Conservation (phyloP, 2,888 invertebrate genomes). For the Rotaria sp. region DNA sequence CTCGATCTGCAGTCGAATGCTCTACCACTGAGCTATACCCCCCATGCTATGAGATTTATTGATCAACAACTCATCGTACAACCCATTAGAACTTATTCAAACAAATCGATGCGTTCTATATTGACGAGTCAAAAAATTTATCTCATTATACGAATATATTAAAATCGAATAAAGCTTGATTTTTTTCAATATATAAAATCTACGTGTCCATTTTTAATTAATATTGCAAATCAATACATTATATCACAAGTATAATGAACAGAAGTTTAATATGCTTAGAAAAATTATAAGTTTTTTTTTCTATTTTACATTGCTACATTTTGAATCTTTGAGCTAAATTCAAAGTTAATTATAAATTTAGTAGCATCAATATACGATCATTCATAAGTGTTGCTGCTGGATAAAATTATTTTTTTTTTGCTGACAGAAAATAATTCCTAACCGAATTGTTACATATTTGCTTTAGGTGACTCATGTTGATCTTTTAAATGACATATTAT, state of each 20-base stretch:
- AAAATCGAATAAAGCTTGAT: not conserved
- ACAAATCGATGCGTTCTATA: not conserved
- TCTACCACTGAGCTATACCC: conserved; percentile 19
- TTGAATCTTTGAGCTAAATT: no score
- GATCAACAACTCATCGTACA: not conserved
- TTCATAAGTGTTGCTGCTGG: no score
- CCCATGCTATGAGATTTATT: not conserved
- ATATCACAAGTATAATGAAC: not conserved
- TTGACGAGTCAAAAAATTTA: not conserved
- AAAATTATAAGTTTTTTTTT: not conserved
- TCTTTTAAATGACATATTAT: no score
- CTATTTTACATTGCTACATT: not conserved
- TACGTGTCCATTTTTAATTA: not conserved
- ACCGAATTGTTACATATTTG: no score
- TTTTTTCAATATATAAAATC: not conserved
- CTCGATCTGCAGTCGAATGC: conserved; percentile 24
- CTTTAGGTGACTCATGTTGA: no score
- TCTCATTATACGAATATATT: not conserved
- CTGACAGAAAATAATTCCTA: no score
- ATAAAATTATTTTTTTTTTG: no score
- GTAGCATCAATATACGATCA: no score
- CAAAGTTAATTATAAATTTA: no score
- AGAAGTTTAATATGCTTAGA: no score
- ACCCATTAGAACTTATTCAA: not conserved
- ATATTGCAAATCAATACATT: not conserved